These are phyloP conservation scores for Dipodomys merriami DNA, from an alignment of 2,113 vertebrate genomes.

Conservation along the genomic window DNA sequence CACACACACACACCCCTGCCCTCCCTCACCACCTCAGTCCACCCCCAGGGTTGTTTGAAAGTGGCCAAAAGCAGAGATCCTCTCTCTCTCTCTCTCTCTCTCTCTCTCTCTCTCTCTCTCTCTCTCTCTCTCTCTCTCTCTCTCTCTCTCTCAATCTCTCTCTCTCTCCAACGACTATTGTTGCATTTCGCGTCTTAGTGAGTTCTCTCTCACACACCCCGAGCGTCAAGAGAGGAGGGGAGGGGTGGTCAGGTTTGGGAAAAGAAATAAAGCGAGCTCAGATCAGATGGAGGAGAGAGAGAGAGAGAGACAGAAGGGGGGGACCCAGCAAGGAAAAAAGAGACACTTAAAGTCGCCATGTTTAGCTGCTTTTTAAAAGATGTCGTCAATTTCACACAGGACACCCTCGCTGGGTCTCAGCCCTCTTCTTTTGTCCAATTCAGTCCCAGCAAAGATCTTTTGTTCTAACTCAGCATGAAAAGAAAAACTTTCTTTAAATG, in stretches of 20 bases:
- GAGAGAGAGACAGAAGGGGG: not conserved
- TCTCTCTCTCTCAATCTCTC: conserved; percentile 8
- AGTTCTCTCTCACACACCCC: conserved; percentile 77
- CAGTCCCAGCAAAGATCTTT: conserved; percentile 87
- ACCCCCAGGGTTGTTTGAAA: conserved; percentile 61
- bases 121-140: conserved; percentile 47
- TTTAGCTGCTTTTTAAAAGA: conserved; percentile 84
- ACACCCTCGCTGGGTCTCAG: conserved; percentile 85
- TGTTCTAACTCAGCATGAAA: conserved; percentile 91
- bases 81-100: conserved; percentile 39
- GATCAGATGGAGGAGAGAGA: conserved; percentile 70
- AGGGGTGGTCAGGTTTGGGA: conserved; percentile 62
- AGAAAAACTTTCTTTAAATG: conserved; percentile 91
- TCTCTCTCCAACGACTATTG: conserved; percentile 78
- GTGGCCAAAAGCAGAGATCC: conserved; percentile 73
- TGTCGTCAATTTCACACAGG: conserved; percentile 87
- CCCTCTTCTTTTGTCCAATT: conserved; percentile 88
- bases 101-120: conserved; percentile 48
- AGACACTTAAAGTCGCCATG: conserved; percentile 87
- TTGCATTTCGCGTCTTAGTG: conserved; percentile 82
- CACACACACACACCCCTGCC: not conserved
- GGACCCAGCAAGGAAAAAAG: conserved; percentile 72
- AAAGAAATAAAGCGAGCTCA: conserved; percentile 80
- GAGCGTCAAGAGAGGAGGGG: conserved; percentile 68
- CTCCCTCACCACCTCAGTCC: conserved; percentile 33